Evolutionary conservation across 1,140 invertebrate species (phyloP).

Genomic region (Chironomus tepperi): DNA sequence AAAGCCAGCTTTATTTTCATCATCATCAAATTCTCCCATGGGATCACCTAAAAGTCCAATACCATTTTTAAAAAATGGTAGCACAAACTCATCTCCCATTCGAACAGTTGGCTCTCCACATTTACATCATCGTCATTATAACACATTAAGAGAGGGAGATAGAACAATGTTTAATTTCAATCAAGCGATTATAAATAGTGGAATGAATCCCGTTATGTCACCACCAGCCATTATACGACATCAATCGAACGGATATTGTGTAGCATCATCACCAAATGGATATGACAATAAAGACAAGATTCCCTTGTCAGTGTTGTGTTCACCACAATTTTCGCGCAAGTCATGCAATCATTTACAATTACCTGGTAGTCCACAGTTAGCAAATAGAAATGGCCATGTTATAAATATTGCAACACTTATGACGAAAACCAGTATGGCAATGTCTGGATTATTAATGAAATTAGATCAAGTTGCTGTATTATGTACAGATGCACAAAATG

Average conservation of each 20-base stretch:
- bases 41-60: slow-evolving; percentile 34
- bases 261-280: slow-evolving; percentile 27
- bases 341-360: slow-evolving; percentile 26
- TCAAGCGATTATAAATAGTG: not conserved
- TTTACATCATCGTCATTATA: slow-evolving; percentile 33
- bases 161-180: slow-evolving; percentile 20
- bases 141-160: not conserved
- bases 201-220: not conserved
- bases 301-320: slow-evolving; percentile 35
- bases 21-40: slow-evolving; percentile 27
- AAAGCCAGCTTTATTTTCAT: slow-evolving; percentile 42
- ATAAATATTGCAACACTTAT: slow-evolving; percentile 51
- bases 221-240: slow-evolving; percentile 6
- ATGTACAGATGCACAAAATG: slow-evolving; percentile 56
- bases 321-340: slow-evolving; percentile 44
- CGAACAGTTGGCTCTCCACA: slow-evolving; percentile 47
- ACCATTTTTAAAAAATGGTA: slow-evolving; percentile 37
- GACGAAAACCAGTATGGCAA: slow-evolving; percentile 55
- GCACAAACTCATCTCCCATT: slow-evolving; percentile 37
- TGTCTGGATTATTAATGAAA: slow-evolving; percentile 52
- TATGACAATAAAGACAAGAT: slow-evolving; percentile 24
- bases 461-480: slow-evolving; percentile 58
- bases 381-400: slow-evolving; percentile 44
- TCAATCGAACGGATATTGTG: slow-evolving; percentile 26
- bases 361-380: not conserved